Conservation (phyloP, 2,113 vertebrate genomes). For the Haplochromis vanheusdeni region DNA sequence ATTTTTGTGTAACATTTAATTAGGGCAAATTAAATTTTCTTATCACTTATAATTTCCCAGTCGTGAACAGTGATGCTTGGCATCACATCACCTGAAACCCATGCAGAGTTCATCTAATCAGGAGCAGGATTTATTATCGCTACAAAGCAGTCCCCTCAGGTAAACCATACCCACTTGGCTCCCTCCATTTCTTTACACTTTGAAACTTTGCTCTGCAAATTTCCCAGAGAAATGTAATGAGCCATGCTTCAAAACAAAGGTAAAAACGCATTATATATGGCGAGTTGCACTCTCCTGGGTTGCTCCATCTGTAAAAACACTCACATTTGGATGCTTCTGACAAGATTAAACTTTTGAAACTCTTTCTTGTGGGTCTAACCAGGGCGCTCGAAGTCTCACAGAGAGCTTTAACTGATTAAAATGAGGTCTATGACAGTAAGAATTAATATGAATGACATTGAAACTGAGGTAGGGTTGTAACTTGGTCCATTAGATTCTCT, state of each 20-base stretch:
- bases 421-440: background rate
- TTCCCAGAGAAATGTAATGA: constrained; percentile 11
- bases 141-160: constrained; percentile 27
- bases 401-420: constrained; percentile 11
- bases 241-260: background rate
- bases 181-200: background rate
- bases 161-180: background rate
- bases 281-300: background rate
- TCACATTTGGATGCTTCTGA: background rate
- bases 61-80: background rate
- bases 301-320: background rate
- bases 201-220: constrained; percentile 14
- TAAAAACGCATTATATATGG: background rate
- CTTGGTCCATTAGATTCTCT: background rate
- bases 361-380: background rate
- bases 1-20: background rate
- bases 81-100: background rate
- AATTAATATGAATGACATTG: background rate
- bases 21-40: constrained; percentile 4
- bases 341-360: constrained; percentile 23
- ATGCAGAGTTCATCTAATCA: constrained; percentile 27
- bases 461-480: background rate
- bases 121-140: constrained; percentile 19
- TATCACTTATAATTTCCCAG: constrained; percentile 2
- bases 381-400: background rate